Percentiles rank a stretch among this genome's conserved stretches.
Conservation (phyloP, 2,113 vertebrate genomes). For the Pseudolaguvia tuberculata region DNA sequence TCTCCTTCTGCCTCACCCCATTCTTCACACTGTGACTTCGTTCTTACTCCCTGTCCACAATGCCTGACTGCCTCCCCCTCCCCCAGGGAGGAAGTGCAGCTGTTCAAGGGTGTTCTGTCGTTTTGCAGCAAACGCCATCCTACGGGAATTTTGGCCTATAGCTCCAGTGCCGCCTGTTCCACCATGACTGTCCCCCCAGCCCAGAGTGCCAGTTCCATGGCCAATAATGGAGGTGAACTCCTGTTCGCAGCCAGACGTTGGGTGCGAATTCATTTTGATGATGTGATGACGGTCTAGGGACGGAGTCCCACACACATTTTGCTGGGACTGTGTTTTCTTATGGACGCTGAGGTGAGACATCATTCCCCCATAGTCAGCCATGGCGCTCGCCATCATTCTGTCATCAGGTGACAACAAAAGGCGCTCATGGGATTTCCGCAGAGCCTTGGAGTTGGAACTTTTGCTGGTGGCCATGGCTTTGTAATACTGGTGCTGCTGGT, state of each 20-base stretch:
- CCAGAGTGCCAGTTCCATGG: constrained; percentile 56
- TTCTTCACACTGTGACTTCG: constrained; percentile 81
- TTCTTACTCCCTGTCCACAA: constrained; percentile 81
- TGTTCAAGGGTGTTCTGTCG: constrained; percentile 86
- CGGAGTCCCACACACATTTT: constrained; percentile 76
- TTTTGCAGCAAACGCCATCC: constrained; percentile 79
- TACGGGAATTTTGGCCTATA: constrained; percentile 59
- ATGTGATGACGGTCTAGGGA: constrained; percentile 79
- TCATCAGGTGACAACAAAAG: constrained; percentile 67
- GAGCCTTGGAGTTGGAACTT: constrained; percentile 60
- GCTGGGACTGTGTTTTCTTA: constrained; percentile 78
- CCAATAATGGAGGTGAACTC: constrained; percentile 48
- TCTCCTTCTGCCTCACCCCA: constrained; percentile 8
- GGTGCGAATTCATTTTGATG: constrained; percentile 85
- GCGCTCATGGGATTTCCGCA: constrained; percentile 67
- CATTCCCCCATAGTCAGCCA: constrained; percentile 53
- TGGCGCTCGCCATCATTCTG: constrained; percentile 19
- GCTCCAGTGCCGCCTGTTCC: constrained; percentile 56
- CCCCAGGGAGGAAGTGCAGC: constrained; percentile 80
- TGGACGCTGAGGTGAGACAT: constrained; percentile 68
- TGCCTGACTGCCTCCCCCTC: constrained; percentile 60
- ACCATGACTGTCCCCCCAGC: constrained; percentile 61
- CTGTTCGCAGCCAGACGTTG: constrained; percentile 68
- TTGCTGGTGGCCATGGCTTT: constrained; percentile 67
- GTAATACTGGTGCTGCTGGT: constrained; percentile 73